Base-by-base conservation (phyloP, 2,888 invertebrate genomes). In the Perizoma flavofasciatum region DNA sequence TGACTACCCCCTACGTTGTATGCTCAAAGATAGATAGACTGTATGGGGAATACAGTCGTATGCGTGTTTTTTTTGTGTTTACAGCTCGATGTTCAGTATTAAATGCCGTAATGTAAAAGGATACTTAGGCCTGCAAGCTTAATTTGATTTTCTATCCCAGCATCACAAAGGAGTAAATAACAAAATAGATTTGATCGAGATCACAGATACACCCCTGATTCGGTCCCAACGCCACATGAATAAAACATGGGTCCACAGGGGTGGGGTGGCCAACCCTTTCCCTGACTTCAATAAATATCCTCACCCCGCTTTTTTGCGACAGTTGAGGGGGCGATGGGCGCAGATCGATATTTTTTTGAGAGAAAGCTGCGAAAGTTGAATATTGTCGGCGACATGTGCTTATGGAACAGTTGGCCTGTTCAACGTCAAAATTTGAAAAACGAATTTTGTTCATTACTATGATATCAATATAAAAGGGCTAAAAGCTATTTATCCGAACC, bases 231-330 rank as follows among this genome's bases (percentile, higher is more conserved):
- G 83, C 74, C 66, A 63, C 80, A 86, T 91, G 91, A 91, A 92
- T 92, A 89, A 91, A 90, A 90, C 85, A 91, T 91, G 77, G 76
- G 43, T 43, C 55, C 41, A n/a, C 8, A 73, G 75, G 80, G 78
- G 76, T 67, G 70, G 68, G 70, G 73, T 60, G 66, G 63, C 68
- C 74, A 83, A 88, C 89, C 89, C 89, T 88, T 89, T 85, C 84
- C 79, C 75, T 73, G 62, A 61, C 83, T 85, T 84, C 86, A 82
- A 86, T 86, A 88, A 85, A 83, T 77, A 78, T 73, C 72, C 66
- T 72, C 75, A 75, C 76, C 78, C 80, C 80, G 63, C 61, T 89
- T 90, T 89, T 91, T 89, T 89, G 85, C 76, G 79, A 81, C 81
- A 80, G 73, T 78, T 73, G 75, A 70, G 74, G 70, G 71, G 87